These are phyloP conservation scores for Smittia aterrima DNA, from an alignment of 2,888 invertebrate species.

Conservation along the genomic window DNA sequence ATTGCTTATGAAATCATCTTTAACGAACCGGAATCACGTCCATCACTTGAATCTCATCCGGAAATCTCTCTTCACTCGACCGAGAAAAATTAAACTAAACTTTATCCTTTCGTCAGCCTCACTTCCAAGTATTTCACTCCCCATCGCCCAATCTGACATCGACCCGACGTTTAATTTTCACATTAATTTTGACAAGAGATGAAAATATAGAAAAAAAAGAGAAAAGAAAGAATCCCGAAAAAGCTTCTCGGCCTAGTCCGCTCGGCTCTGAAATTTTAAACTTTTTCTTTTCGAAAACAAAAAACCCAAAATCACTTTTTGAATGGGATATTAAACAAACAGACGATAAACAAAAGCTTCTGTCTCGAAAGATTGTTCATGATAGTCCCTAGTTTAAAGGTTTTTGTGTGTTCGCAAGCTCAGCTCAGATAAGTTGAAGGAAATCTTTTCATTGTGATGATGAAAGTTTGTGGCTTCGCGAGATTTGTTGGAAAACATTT, in stretches of 20 bases:
- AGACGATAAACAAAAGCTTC: constrained; percentile 38
- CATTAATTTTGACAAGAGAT: background rate
- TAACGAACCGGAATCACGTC: background rate
- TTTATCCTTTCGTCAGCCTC: too few relatives aligned
- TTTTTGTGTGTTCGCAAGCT: background rate
- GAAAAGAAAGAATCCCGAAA: background rate
- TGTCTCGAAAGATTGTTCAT: constrained; percentile 8
- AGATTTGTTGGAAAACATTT: constrained; percentile 6
- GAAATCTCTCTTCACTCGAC: too few relatives aligned
- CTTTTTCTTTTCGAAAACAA: background rate
- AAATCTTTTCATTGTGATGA: too few relatives aligned
- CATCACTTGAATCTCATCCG: background rate
- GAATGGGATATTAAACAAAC: constrained; percentile 29
- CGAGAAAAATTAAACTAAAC: too few relatives aligned
- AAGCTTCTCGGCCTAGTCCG: too few relatives aligned
- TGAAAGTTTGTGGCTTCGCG: background rate
- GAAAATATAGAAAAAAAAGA: background rate
- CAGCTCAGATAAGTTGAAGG: background rate
- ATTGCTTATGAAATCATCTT: constrained; percentile 11
- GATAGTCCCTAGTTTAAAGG: constrained; percentile 20
- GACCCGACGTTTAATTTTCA: constrained; percentile 9
- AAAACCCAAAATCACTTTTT: constrained; percentile 28
- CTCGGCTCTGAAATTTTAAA: background rate
- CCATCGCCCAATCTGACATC: too few relatives aligned
- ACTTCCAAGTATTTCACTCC: too few relatives aligned